Conservation (phyloP, 2,113 vertebrate species). For the Proterorhinus semilunaris region DNA sequence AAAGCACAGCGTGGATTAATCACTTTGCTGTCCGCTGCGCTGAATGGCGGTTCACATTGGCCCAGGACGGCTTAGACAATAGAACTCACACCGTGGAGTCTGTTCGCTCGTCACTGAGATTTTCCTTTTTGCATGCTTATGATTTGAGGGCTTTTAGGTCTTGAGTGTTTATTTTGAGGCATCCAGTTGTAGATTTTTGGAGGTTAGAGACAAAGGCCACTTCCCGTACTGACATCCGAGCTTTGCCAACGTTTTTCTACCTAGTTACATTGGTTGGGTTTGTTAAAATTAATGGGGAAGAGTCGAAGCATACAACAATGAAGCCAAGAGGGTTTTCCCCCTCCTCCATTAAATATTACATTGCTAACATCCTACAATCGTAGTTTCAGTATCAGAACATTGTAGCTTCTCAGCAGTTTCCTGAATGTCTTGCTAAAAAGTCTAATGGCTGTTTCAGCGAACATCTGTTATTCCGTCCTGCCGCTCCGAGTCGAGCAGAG, state of each 20-base stretch:
- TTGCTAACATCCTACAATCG: no score
- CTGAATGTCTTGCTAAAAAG: not conserved
- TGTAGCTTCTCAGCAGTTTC: not conserved
- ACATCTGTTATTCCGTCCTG: not conserved
- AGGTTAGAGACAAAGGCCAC: not conserved
- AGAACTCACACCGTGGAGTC: conserved; percentile 71
- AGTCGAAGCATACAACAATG: not conserved
- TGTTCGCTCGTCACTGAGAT: conserved; percentile 34
- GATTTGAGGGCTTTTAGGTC: conserved; percentile 3
- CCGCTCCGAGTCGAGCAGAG: not conserved
- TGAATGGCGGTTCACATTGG: conserved; percentile 73
- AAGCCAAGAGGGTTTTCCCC: not conserved
- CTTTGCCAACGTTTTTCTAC: not conserved
- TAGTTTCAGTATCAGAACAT: not conserved
- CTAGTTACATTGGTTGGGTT: not conserved
- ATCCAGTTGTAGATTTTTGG: not conserved
- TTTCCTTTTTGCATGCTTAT: not conserved
- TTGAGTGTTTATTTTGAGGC: not conserved
- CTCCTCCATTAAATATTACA: no score
- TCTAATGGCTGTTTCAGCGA: not conserved
- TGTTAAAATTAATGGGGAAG: conserved; percentile 37
- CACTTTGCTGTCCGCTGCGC: conserved; percentile 67
- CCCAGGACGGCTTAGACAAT: conserved; percentile 66
- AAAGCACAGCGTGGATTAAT: conserved; percentile 74
- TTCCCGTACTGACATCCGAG: not conserved